Evolutionary conservation across 1,140 invertebrate genomes (phyloP).

Genomic region (Drosophila lacertosa): DNA sequence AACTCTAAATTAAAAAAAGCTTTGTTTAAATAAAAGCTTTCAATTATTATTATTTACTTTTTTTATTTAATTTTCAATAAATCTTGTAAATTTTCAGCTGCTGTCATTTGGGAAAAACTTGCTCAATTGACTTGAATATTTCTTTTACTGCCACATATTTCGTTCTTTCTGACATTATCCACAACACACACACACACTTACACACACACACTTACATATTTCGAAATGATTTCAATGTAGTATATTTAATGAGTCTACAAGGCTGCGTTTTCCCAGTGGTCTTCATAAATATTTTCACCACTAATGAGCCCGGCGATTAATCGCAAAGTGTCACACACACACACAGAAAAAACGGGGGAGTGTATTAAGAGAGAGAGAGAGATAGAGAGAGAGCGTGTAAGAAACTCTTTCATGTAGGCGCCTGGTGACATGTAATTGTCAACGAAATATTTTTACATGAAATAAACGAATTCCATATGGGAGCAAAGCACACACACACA

Average conservation of each 20-base stretch:
- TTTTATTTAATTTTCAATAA: not conserved
- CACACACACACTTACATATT: not conserved
- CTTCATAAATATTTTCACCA: conserved; percentile 77
- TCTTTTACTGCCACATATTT: not conserved
- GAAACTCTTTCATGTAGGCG: conserved; percentile 22
- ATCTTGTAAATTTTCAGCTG: not conserved
- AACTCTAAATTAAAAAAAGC: too few relatives aligned
- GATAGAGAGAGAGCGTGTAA: not conserved
- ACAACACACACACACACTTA: not conserved
- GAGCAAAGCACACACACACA: conserved; percentile 12
- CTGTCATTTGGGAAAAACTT: not conserved
- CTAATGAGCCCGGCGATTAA: conserved; percentile 77
- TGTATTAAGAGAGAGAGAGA: not conserved
- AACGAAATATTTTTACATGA: conserved; percentile 48
- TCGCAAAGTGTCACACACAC: conserved; percentile 52
- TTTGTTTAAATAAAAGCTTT: too few relatives aligned
- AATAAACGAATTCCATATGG: conserved; percentile 42
- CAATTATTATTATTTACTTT: too few relatives aligned
- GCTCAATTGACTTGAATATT: not conserved
- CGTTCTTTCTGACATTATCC: conserved; percentile 14
- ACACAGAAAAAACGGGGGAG: conserved; percentile 4
- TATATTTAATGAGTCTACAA: conserved; percentile 53
- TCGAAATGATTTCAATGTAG: conserved; percentile 48
- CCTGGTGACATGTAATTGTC: conserved; percentile 67
- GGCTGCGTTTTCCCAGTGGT: conserved; percentile 51